Conservation (phyloP, 2,797 vertebrate species). For the Mionectes olivaceus region DNA sequence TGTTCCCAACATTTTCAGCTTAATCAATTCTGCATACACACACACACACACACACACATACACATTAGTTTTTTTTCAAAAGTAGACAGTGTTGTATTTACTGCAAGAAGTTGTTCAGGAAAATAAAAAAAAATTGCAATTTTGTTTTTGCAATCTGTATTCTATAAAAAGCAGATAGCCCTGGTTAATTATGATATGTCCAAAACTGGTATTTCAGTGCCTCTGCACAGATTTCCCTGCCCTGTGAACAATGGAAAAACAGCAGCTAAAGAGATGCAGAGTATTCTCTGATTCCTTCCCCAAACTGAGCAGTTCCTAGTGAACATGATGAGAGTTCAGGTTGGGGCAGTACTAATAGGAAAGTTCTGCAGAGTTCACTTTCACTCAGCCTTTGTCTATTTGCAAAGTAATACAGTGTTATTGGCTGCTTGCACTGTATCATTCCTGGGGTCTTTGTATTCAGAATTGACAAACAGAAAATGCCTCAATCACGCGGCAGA, state of each 20-base stretch:
- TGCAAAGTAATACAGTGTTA: neutral
- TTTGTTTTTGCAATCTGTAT: neutral
- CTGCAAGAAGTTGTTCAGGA: neutral
- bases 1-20: neutral
- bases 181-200: neutral
- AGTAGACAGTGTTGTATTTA: neutral
- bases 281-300: neutral
- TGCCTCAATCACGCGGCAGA: neutral
- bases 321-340: neutral
- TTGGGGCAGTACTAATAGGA: neutral
- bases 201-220: neutral
- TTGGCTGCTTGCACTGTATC: neutral
- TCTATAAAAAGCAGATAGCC: neutral
- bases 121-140: neutral
- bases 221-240: neutral
- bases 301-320: neutral
- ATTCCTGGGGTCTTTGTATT: neutral
- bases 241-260: neutral
- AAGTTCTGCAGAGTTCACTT: neutral
- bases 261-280: neutral
- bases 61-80: neutral
- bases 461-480: neutral
- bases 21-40: neutral
- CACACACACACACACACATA: no score
- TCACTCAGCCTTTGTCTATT: neutral